phyloP scores from a whole-genome alignment of 2,888 invertebrate genomes.

The Phengaris arion region DNA sequence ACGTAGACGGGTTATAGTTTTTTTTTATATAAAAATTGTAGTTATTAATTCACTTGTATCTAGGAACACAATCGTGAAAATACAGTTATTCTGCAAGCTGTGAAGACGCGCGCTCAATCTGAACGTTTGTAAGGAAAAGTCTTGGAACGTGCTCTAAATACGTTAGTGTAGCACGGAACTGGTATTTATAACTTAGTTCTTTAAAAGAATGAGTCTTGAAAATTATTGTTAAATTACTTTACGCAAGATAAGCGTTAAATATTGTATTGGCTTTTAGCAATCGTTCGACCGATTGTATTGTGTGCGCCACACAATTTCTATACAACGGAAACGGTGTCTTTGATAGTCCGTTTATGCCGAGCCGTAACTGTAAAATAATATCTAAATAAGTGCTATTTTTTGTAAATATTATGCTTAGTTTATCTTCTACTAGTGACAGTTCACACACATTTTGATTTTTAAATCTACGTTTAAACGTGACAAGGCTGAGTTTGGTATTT shows the following conservation, averaged over 20 bases:
- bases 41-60: slow-evolving; percentile 3
- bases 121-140: slow-evolving; percentile 12
- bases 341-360: too few relatives aligned
- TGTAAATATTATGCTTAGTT: too few relatives aligned
- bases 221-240: background rate
- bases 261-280: too few relatives aligned
- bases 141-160: slow-evolving; percentile 12
- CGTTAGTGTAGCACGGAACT: background rate
- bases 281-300: background rate
- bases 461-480: too few relatives aligned
- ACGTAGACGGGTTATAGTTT: too few relatives aligned
- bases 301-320: background rate
- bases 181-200: background rate
- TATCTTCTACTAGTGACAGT: too few relatives aligned
- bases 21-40: too few relatives aligned
- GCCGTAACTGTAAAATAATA: too few relatives aligned
- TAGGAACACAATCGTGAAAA: background rate
- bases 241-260: background rate
- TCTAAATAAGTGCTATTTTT: too few relatives aligned
- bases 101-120: background rate
- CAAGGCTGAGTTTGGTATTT: too few relatives aligned
- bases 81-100: slow-evolving; percentile 11
- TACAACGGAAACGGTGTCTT: background rate
- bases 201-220: background rate
- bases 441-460: too few relatives aligned